Evolutionary conservation across 2,113 vertebrate genomes (phyloP).

Genomic region (Tragelaphus imberbis): DNA sequence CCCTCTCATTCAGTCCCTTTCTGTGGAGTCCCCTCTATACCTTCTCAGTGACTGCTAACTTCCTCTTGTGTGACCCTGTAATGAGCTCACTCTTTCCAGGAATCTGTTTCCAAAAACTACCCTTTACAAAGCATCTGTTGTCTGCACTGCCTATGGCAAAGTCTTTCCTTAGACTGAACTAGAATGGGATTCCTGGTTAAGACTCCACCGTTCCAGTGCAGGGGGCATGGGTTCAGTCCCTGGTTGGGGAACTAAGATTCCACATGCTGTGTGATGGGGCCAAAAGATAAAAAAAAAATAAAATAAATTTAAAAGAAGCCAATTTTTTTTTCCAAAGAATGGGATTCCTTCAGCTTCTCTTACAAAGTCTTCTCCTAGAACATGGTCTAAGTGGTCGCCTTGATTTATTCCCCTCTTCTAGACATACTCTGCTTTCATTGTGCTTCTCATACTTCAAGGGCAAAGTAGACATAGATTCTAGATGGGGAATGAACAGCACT

Average conservation of each 20-base stretch:
- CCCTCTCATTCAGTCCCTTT: too few relatives aligned
- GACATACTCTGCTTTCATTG: neutral
- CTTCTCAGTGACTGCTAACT: too few relatives aligned
- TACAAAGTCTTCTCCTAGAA: neutral
- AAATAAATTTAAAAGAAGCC: neutral
- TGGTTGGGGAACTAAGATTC: neutral
- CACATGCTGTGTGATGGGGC: neutral
- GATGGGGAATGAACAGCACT: neutral
- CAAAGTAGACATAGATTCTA: neutral
- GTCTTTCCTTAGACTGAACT: neutral
- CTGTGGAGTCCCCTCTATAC: neutral
- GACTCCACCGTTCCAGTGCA: neutral
- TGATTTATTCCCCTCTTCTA: neutral
- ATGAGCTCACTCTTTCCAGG: neutral
- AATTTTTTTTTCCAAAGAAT: neutral
- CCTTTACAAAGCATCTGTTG: neutral
- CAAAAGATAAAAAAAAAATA: neutral
- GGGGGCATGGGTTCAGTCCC: neutral
- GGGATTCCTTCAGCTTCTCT: neutral
- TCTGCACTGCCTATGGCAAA: neutral
- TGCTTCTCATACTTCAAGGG: neutral
- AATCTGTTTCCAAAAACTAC: neutral
- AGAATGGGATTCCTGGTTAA: neutral
- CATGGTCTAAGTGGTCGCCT: neutral
- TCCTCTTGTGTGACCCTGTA: neutral